These are phyloP conservation scores for Leptopilina clavipes DNA, from an alignment of 1,140 invertebrate genomes.

Conservation along the genomic window DNA sequence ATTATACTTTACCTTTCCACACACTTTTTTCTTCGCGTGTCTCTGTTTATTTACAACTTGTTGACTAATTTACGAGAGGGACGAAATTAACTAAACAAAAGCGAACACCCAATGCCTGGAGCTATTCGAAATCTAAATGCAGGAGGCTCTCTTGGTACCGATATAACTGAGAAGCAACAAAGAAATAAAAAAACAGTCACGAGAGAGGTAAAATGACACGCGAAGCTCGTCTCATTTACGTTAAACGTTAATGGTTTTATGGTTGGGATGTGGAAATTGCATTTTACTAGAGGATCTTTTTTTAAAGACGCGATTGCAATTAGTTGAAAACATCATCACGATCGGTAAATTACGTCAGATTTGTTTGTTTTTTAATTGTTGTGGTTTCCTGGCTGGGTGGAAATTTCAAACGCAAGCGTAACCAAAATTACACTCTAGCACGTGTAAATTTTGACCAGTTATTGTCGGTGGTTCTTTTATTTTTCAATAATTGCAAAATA, in stretches of 20 bases:
- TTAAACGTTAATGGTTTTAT: neutral
- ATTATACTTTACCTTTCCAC: neutral
- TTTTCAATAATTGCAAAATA: too few species aligned
- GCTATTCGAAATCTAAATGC: conserved; percentile 20
- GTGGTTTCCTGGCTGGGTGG: too few species aligned
- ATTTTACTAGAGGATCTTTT: too few species aligned
- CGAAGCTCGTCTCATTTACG: conserved; percentile 13
- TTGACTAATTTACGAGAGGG: neutral
- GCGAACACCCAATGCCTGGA: conserved; percentile 20
- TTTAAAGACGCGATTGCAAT: too few species aligned
- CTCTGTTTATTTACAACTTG: conserved; percentile 2
- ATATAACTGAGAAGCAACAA: neutral
- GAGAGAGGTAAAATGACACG: conserved; percentile 1
- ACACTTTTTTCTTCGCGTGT: neutral
- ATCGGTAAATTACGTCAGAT: too few species aligned
- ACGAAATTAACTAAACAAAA: conserved; percentile 33
- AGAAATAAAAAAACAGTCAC: neutral
- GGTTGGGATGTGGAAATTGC: too few species aligned
- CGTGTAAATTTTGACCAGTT: too few species aligned
- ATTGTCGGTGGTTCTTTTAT: too few species aligned
- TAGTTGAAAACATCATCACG: too few species aligned
- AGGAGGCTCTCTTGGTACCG: neutral
- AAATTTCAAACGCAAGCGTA: too few species aligned
- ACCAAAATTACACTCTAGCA: too few species aligned
- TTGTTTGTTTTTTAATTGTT: too few species aligned